Evolutionary conservation across 1,140 invertebrate species (phyloP).

Genomic region (Seison nebaliae): DNA sequence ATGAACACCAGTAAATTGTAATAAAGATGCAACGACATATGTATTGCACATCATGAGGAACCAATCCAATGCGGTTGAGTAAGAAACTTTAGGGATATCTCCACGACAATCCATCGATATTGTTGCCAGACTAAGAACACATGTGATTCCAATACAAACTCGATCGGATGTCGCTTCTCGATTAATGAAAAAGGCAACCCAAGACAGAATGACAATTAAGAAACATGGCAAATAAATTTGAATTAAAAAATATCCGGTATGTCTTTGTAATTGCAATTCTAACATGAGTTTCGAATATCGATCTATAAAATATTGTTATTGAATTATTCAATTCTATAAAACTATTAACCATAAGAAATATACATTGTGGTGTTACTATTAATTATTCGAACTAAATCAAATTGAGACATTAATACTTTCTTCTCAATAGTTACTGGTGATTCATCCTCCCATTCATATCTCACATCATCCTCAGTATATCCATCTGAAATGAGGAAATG

Average conservation of each 20-base stretch:
- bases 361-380: no score
- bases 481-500: background rate
- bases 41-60: slow-evolving; percentile 58
- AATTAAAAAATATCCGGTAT: slow-evolving; percentile 26
- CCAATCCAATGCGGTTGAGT: slow-evolving; percentile 56
- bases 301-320: no score
- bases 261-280: slow-evolving; percentile 21
- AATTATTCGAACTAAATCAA: slow-evolving; percentile 22
- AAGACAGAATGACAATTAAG: slow-evolving; percentile 25
- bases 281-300: slow-evolving; percentile 19
- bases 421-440: slow-evolving; percentile 15
- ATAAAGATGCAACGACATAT: slow-evolving; percentile 49
- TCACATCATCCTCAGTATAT: background rate
- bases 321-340: background rate
- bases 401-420: slow-evolving; percentile 27
- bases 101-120: slow-evolving; percentile 45
- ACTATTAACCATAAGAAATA: no score
- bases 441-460: background rate
- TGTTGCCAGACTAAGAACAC: slow-evolving; percentile 15
- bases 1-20: slow-evolving; percentile 50
- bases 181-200: slow-evolving; percentile 40
- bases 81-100: slow-evolving; percentile 56
- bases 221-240: slow-evolving; percentile 25
- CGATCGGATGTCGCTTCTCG: slow-evolving; percentile 66
- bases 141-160: slow-evolving; percentile 30